Evolutionary conservation across 2,888 invertebrate genomes (phyloP).

Genomic region (Itoplectis maculator): DNA sequence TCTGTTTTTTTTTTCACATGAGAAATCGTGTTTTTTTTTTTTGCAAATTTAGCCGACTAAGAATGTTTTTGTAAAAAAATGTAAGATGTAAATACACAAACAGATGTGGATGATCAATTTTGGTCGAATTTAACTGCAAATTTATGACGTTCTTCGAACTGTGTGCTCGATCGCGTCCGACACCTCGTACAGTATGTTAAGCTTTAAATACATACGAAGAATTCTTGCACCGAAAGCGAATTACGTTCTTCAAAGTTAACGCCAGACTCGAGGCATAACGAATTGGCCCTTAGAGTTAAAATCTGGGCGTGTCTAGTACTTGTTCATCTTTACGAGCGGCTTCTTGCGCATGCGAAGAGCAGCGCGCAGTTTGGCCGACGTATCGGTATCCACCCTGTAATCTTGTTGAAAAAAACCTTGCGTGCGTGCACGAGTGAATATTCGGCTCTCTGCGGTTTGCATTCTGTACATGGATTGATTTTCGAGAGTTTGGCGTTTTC

Average conservation of each 20-base stretch:
- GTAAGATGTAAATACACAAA: no score
- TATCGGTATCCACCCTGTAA: constrained; percentile 61
- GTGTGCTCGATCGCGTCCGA: constrained; percentile 42
- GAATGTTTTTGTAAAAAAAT: no score
- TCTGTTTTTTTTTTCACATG: no score
- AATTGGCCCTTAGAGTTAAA: constrained; percentile 65
- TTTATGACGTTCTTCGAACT: neutral
- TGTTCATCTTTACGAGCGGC: constrained; percentile 59
- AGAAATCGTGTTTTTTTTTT: no score
- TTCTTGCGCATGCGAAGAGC: constrained; percentile 25
- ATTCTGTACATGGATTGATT: constrained; percentile 58
- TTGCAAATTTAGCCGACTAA: no score
- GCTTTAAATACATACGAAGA: constrained; percentile 15
- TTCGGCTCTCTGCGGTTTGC: constrained; percentile 32
- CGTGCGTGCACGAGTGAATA: constrained; percentile 60
- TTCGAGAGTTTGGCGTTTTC: constrained; percentile 44
- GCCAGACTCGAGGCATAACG: constrained; percentile 57
- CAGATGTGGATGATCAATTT: no score
- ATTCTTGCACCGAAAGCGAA: constrained; percentile 54
- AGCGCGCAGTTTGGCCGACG: constrained; percentile 44
- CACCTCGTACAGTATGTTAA: constrained; percentile 49
- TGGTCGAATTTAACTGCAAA: neutral
- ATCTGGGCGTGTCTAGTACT: constrained; percentile 65
- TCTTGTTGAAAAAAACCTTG: constrained; percentile 48
- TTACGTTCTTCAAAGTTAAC: constrained; percentile 47